Base-by-base conservation (phyloP, 23 tunicate species). In the Clavelina lepadiformis region DNA sequence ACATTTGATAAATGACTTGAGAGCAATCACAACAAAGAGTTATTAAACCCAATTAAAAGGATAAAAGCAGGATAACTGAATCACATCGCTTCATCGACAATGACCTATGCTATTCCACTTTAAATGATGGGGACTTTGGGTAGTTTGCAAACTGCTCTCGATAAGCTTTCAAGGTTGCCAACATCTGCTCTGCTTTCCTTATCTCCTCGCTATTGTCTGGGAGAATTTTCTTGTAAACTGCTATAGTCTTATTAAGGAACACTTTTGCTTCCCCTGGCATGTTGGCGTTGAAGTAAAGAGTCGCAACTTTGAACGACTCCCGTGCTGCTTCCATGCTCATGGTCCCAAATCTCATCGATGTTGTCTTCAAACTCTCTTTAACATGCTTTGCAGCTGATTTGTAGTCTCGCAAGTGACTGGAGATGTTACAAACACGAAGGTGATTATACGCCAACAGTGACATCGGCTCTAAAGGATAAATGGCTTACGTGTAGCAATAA, bases 301-400 rank as follows among this genome's bases (percentile, higher is more conserved):
- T 55, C 0, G 70, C 75, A 4, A 83, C 76, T 46, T 83, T 83
- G 52, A 50, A 71, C 31, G 66, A 20, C 38, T 83, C 91, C 7
- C 63, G 76, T 5, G 62, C 82, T 25, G 61, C 61, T 37, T 83
- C 91, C 37, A 74, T 35, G 56, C 91, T 83, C 1, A 60, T 45
- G 23, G 77, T 0, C 19, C 91, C 91, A 33, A 66, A 75, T 26
- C 71, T 44, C 81, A 83, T 75, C 13, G 76, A 60, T 19, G 51
- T 60, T 5, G 75, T 68, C 23, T 61, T 57, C 2, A 75, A 32
- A 63, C 91, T 83, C 4, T 80, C 57, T 2, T 28, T 60, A 20
- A 83, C 47, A 36, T 83, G 91, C 20, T 41, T 46, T 22, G 56
- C 56, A 25, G 72, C 56, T 3, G 57, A 11, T 8, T 23, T 46